Percentiles rank a stretch among this genome's conserved stretches.
Evolutionary conservation across 2,888 invertebrate genomes (phyloP).

Genomic region (Pandemis cinnamomeana): DNA sequence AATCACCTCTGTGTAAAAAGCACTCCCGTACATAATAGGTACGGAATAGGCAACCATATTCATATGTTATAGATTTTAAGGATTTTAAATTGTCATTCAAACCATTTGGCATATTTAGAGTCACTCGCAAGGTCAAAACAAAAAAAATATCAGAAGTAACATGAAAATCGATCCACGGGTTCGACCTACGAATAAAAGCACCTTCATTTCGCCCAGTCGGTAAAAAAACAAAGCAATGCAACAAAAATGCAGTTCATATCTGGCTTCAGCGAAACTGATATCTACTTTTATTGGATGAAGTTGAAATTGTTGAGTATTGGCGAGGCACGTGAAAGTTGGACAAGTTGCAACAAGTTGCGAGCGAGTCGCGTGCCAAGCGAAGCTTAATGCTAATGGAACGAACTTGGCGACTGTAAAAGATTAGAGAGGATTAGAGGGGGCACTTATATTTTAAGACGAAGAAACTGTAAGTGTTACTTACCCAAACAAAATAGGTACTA

Average conservation of each 20-base stretch:
- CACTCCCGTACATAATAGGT: no score
- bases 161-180: no score
- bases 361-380: slow-evolving; percentile 49
- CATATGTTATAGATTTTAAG: no score
- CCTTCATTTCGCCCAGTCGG: background rate
- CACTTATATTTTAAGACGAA: slow-evolving; percentile 20
- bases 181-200: background rate
- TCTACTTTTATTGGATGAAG: slow-evolving; percentile 49
- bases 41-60: no score
- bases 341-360: slow-evolving; percentile 69
- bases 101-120: no score
- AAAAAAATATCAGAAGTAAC: no score
- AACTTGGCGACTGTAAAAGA: slow-evolving; percentile 37
- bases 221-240: background rate
- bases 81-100: no score
- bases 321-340: slow-evolving; percentile 51
- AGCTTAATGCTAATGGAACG: slow-evolving; percentile 60
- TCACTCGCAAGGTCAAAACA: no score
- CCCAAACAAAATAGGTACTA: no score
- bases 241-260: background rate
- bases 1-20: no score
- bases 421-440: slow-evolving; percentile 29
- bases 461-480: background rate
- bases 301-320: slow-evolving; percentile 54
- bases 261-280: slow-evolving; percentile 23